Percentiles rank a stretch among this genome's conserved stretches.
Conservation (phyloP, 1,140 invertebrate genomes). For the Heliconius melpomene region DNA sequence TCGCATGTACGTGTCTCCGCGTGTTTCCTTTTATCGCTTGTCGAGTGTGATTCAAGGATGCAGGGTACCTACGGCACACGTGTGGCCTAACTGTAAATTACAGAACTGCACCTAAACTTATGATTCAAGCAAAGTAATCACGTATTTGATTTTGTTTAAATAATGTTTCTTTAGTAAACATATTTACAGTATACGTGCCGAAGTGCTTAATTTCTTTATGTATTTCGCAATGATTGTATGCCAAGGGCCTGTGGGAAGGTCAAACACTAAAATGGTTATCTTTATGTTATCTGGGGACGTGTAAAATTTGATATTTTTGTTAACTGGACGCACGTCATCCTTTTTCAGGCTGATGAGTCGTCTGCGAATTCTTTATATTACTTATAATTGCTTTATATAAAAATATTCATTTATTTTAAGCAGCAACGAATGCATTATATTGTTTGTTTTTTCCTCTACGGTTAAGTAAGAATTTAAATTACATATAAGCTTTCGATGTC, state of each 20-base stretch:
- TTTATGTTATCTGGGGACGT: conserved; percentile 71
- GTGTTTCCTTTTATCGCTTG: conserved; percentile 61
- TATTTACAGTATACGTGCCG: conserved; percentile 42
- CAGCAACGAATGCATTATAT: no score
- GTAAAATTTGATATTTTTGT: conserved; percentile 50
- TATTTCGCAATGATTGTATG: conserved; percentile 65
- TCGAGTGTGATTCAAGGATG: conserved; percentile 56
- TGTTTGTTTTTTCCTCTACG: no score
- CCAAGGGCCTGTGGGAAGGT: conserved; percentile 72
- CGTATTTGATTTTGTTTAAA: conserved; percentile 3
- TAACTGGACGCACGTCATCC: conserved; percentile 56
- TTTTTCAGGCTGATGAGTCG: neutral
- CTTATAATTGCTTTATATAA: no score
- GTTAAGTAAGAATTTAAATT: no score
- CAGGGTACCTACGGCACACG: conserved; percentile 18
- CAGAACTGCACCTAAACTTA: conserved; percentile 50
- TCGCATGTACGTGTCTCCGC: conserved; percentile 52
- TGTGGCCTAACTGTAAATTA: conserved; percentile 57
- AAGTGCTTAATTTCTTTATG: conserved; percentile 58
- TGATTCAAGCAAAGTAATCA: conserved; percentile 40
- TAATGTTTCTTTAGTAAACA: conserved; percentile 12
- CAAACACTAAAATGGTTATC: conserved; percentile 70
- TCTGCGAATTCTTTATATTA: neutral
- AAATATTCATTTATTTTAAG: no score
- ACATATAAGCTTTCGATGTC: no score